Percentiles rank a stretch among this genome's conserved stretches.
phyloP scores from a whole-genome alignment of 30 jellyfish, hydroid and myxozoan species.

The Phacellophora camtschatica region DNA sequence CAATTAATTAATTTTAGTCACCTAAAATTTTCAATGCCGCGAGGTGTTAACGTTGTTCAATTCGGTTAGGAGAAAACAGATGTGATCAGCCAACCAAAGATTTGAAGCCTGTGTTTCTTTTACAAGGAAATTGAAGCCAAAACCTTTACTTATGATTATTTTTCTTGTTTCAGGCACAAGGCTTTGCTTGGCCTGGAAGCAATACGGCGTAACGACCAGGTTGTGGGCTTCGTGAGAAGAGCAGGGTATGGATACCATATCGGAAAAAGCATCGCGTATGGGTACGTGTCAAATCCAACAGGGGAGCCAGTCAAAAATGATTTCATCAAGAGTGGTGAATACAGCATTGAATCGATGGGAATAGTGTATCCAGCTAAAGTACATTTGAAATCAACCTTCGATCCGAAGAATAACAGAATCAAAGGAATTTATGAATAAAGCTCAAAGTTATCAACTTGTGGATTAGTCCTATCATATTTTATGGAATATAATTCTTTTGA shows the following conservation, averaged over 20 bases:
- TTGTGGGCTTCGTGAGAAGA: conserved; percentile 88
- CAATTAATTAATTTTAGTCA: no score
- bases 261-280: conserved; percentile 91
- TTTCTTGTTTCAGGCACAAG: conserved; percentile 56
- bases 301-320: conserved; percentile 69
- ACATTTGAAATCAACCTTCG: conserved; percentile 79
- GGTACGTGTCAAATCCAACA: conserved; percentile 80
- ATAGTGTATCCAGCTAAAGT: conserved; percentile 54
- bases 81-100: no score
- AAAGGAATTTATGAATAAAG: conserved; percentile 89
- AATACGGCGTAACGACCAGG: conserved; percentile 67
- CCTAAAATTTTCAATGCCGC: no score
- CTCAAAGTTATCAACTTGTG: no score
- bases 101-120: no score
- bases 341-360: conserved; percentile 87
- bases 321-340: conserved; percentile 74
- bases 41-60: no score
- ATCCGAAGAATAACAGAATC: conserved; percentile 81
- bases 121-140: no score
- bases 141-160: no score
- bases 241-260: conserved; percentile 94
- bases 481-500: no score
- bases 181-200: conserved; percentile 92
- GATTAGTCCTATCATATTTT: no score
- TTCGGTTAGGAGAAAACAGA: no score